Conservation (phyloP, 1,140 invertebrate species). For the Coptotermes formosanus region DNA sequence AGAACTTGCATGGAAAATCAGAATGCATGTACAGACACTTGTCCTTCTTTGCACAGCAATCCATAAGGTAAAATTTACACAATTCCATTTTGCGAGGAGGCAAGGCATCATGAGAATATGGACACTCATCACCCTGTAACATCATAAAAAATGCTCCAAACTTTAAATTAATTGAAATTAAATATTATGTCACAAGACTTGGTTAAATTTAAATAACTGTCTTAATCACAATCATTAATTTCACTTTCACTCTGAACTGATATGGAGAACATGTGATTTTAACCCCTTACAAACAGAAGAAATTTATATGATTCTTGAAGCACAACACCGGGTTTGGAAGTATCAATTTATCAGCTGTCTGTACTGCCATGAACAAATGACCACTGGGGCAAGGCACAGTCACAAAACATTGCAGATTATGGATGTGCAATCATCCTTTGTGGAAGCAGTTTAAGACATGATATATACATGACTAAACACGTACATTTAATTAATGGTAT, state of each 20-base stretch:
- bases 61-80: slow-evolving; percentile 96
- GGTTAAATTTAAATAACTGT: not conserved
- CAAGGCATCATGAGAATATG: slow-evolving; percentile 81
- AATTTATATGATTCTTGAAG: no score
- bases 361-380: no score
- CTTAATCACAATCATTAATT: no score
- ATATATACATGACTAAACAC: no score
- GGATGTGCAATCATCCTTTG: no score
- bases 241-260: not conserved
- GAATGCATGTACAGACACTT: slow-evolving; percentile 96
- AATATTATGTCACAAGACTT: not conserved
- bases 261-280: not conserved
- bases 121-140: slow-evolving; percentile 69
- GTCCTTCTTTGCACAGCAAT: slow-evolving; percentile 92
- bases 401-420: no score
- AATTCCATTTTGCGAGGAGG: slow-evolving; percentile 87
- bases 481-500: no score
- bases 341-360: no score
- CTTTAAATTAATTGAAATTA: not conserved
- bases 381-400: no score
- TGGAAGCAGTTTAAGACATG: no score
- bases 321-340: no score
- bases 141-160: slow-evolving; percentile 21
- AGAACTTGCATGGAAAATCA: slow-evolving; percentile 97
- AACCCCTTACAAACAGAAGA: no score